Conservation (phyloP, 2,797 vertebrate species). For the Sebastes aleutianus region DNA sequence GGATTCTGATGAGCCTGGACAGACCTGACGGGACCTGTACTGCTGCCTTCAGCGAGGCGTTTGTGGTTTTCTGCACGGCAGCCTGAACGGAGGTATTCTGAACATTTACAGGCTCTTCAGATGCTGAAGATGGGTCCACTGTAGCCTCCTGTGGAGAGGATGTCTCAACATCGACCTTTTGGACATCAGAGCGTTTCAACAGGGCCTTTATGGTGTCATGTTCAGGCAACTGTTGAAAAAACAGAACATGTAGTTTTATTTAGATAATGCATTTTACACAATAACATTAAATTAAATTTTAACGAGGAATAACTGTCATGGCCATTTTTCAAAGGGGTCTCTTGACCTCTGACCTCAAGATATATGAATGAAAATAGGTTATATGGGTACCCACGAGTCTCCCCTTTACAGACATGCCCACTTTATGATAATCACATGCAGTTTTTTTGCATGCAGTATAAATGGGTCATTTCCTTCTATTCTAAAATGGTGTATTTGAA, state of each 20-base stretch:
- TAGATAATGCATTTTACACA: background rate
- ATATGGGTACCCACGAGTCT: no score
- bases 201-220: background rate
- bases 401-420: no score
- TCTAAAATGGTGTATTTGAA: no score
- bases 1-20: background rate
- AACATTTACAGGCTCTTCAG: background rate
- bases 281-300: background rate
- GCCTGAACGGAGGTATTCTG: background rate
- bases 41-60: background rate
- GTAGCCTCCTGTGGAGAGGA: background rate
- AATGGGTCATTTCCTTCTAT: no score
- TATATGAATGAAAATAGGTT: no score
- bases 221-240: constrained; percentile 2
- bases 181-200: background rate
- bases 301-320: no score
- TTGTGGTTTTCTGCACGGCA: background rate
- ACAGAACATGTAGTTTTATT: background rate
- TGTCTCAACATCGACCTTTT: background rate
- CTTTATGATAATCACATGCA: no score
- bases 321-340: no score
- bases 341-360: no score
- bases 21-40: background rate
- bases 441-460: no score
- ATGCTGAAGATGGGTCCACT: background rate